phyloP scores from a whole-genome alignment of 2,888 invertebrate genomes.

The Thysanoteuthis rhombus region DNA sequence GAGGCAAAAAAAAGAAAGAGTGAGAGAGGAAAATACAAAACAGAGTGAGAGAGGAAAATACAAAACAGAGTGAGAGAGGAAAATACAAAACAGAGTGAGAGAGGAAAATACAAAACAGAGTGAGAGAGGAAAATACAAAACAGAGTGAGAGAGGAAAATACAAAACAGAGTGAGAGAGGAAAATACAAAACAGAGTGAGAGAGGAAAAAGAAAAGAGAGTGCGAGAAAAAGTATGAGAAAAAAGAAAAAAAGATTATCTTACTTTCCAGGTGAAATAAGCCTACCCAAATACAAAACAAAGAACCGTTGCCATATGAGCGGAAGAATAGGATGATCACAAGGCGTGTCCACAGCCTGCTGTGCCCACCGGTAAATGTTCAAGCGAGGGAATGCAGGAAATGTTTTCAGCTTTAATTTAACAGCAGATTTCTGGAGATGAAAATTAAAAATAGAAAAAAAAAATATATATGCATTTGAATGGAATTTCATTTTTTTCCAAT shows the following conservation, averaged over 20 bases:
- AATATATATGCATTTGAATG: too few relatives aligned
- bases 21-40: too few relatives aligned
- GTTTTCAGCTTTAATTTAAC: slow-evolving; percentile 56
- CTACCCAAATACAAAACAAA: slow-evolving; percentile 78
- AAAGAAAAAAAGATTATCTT: not conserved
- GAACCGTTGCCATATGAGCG: slow-evolving; percentile 82
- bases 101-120: too few relatives aligned
- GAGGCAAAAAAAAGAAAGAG: too few relatives aligned
- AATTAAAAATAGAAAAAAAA: not conserved
- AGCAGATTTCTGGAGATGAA: slow-evolving; percentile 52
- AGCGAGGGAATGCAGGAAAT: slow-evolving; percentile 51
- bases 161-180: not conserved
- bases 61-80: too few relatives aligned
- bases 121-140: not conserved
- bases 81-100: too few relatives aligned
- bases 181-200: not conserved
- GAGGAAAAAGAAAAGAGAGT: not conserved
- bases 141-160: not conserved
- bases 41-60: not conserved
- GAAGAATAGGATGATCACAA: slow-evolving; percentile 76
- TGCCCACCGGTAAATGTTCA: slow-evolving; percentile 78
- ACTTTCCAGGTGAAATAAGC: slow-evolving; percentile 51
- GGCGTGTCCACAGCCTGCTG: slow-evolving; percentile 79
- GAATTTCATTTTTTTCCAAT: too few relatives aligned
- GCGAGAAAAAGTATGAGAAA: too few relatives aligned